These are phyloP conservation scores for Antennarius maculatus DNA, from an alignment of 2,797 vertebrate genomes.

Conservation along the genomic window DNA sequence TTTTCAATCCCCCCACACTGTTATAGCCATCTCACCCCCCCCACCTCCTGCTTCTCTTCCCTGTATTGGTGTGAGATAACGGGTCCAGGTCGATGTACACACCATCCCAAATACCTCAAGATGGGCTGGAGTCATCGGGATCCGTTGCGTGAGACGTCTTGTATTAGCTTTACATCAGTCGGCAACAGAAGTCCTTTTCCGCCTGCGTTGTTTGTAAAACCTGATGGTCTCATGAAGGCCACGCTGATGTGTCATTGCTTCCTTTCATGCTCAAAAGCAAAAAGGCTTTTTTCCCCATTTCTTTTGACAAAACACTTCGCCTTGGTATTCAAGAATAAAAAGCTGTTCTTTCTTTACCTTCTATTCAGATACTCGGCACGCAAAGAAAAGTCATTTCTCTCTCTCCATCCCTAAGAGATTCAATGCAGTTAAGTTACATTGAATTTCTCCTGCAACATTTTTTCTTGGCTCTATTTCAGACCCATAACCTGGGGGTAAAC, in stretches of 20 bases:
- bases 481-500: conserved; percentile 82
- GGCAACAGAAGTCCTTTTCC: conserved; percentile 48
- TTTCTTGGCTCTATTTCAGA: conserved; percentile 78
- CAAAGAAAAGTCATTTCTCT: conserved; percentile 80
- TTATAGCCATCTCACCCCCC: conserved; percentile 20
- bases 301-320: conserved; percentile 64
- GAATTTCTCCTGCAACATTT: conserved; percentile 73
- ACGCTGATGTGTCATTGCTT: conserved; percentile 67
- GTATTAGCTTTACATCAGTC: conserved; percentile 37
- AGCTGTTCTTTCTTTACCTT: conserved; percentile 70
- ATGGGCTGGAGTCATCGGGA: conserved; percentile 68
- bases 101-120: conserved; percentile 43
- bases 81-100: conserved; percentile 29
- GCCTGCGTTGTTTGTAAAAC: conserved; percentile 59
- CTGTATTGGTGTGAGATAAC: conserved; percentile 51
- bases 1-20: conserved; percentile 2
- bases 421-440: conserved; percentile 74
- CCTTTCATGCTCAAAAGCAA: conserved; percentile 49
- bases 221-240: conserved; percentile 68
- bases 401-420: conserved; percentile 78
- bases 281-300: conserved; percentile 48
- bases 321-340: conserved; percentile 75
- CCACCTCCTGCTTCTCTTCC: conserved; percentile 4
- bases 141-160: conserved; percentile 58
- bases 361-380: conserved; percentile 68